These are phyloP conservation scores for Ambastaia sidthimunki DNA, from an alignment of 2,797 vertebrate genomes.

Conservation along the genomic window DNA sequence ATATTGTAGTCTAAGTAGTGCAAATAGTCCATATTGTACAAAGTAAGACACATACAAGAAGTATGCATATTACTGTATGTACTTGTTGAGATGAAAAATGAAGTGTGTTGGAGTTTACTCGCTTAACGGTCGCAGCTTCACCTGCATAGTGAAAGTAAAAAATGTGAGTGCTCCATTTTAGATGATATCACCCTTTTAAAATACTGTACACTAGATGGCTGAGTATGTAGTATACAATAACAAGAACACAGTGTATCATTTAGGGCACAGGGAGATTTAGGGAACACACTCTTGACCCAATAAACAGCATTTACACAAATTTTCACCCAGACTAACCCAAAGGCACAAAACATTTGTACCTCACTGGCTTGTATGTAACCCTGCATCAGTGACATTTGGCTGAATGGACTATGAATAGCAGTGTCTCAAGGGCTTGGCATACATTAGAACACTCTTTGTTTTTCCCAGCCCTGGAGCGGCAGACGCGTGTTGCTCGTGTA, in stretches of 20 bases:
- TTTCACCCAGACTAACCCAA: conserved; percentile 46
- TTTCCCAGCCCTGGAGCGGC: conserved; percentile 6
- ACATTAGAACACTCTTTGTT: conserved; percentile 48
- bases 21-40: neutral
- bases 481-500: conserved; percentile 26
- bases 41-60: no score
- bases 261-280: no score
- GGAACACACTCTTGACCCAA: neutral
- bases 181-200: no score
- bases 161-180: no score
- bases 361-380: conserved; percentile 48
- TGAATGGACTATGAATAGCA: conserved; percentile 56
- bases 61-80: no score
- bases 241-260: no score
- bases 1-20: no score
- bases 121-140: neutral
- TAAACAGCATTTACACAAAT: conserved; percentile 23
- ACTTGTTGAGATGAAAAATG: neutral
- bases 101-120: neutral
- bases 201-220: no score
- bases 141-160: neutral
- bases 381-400: conserved; percentile 58
- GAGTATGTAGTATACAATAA: no score
- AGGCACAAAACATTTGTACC: conserved; percentile 33
- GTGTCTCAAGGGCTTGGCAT: conserved; percentile 49